Conservation (phyloP, 1,140 invertebrate species). For the Meloidogyne chitwoodi region DNA sequence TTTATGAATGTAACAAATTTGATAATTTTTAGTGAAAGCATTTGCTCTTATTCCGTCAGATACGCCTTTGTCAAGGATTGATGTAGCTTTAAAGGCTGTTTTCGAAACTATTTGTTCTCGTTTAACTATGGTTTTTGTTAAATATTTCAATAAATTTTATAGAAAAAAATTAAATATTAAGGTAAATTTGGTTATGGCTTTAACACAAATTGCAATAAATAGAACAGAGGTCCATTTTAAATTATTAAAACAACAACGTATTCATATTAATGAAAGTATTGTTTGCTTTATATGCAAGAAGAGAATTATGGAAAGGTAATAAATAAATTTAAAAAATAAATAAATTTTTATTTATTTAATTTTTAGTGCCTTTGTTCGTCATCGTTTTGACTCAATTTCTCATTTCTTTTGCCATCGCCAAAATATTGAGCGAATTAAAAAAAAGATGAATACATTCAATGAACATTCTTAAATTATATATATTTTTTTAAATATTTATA, state of each 20-base stretch:
- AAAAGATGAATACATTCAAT: neutral
- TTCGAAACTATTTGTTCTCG: slow-evolving; percentile 35
- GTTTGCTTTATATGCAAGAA: slow-evolving; percentile 35
- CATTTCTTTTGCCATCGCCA: slow-evolving; percentile 39
- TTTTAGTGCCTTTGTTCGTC: slow-evolving; percentile 40
- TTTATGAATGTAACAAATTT: neutral
- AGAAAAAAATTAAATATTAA: neutral
- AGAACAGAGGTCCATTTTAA: slow-evolving; percentile 10
- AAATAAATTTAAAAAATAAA: neutral
- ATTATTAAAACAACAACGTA: slow-evolving; percentile 15
- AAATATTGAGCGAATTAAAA: neutral
- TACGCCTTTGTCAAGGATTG: slow-evolving; percentile 28
- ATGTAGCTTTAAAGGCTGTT: slow-evolving; percentile 33
- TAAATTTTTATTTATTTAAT: slow-evolving; percentile 1
- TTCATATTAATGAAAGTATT: slow-evolving; percentile 21
- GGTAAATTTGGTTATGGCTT: slow-evolving; percentile 6
- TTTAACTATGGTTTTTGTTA: slow-evolving; percentile 21
- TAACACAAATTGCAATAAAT: slow-evolving; percentile 25
- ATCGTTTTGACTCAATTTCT: slow-evolving; percentile 21
- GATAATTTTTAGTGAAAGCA: slow-evolving; percentile 25
- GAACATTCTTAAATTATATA: neutral
- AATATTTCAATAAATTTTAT: neutral
- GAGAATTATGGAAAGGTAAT: slow-evolving; percentile 33
- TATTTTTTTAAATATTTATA: neutral
- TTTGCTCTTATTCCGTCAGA: slow-evolving; percentile 32